Evolutionary conservation across 2,797 vertebrate genomes (phyloP), one percentile per base, ranked within the genome.

Genomic region (Moxostoma hubbsi): DNA sequence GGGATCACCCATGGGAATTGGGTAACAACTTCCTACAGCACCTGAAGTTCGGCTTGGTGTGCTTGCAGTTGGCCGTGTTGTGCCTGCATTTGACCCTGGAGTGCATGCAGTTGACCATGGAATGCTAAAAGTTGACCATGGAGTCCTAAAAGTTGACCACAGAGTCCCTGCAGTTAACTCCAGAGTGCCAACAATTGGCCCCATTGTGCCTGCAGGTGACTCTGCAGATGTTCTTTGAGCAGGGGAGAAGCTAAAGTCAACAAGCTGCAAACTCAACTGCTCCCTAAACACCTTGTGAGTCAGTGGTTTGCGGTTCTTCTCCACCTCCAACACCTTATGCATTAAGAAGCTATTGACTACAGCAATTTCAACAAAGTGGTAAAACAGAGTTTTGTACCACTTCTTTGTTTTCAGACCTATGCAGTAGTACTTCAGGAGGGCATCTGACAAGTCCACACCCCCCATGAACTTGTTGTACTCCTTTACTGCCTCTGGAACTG

Each of bases 321-420:
- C 24, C 62, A 54, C n/a, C 0, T 49, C 62, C 36, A 36, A 24
- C 61, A 67, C 75, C 54, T 68, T 77, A 53, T 77, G 54, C 24
- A 77, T n/a, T 36, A 77, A 18, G 43, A 43, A 77, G 43, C 51
- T 59, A 46, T 77, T 77, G 12, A 77, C 63, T 13, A 77, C 75
- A 59, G 64, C 73, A 47, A 78, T 59, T 9, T 70, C 54, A 6
- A 70, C 18, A 24, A 70, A 70, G 16, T 78, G 66, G 36, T 36
- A 36, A 36, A 36, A 36, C 36, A 36, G 36, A 36, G 36, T 36
- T 36, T 36, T 36, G 36, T 76, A 76, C 74, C 74, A 76, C 51
- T 55, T 54, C 5, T 16, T 36, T 6, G 63, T 76, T 45, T 76
- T 76, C 45, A 51, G 58, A 1, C 36, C 45, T 16, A 64, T 18